Evolutionary conservation across 2,113 vertebrate genomes (phyloP).

Genomic region (Pyrgilauda ruficollis): DNA sequence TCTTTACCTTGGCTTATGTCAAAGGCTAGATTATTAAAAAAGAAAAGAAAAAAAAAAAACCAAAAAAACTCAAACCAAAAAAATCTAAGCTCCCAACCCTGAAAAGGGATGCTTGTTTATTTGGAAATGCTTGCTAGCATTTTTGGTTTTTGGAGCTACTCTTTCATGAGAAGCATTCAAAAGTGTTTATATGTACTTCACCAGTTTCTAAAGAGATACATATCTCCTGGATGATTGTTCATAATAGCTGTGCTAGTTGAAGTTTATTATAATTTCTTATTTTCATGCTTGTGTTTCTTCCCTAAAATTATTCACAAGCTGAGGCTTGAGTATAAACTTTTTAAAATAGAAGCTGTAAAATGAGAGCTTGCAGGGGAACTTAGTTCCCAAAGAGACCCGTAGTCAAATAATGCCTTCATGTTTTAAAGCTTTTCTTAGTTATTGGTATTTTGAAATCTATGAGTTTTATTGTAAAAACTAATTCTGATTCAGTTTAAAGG

Average conservation of each 20-base stretch:
- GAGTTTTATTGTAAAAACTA: neutral
- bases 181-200: neutral
- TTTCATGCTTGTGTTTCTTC: neutral
- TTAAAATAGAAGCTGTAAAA: neutral
- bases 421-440: neutral
- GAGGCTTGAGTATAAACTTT: neutral
- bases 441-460: neutral
- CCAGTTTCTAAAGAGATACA: neutral
- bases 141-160: neutral
- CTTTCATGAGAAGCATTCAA: neutral
- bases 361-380: neutral
- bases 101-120: neutral
- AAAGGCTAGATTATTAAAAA: neutral
- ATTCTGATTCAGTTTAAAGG: neutral
- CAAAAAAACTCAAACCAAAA: rapidly evolving
- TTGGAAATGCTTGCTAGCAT: neutral
- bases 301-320: neutral
- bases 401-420: neutral
- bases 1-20: neutral
- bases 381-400: neutral
- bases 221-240: neutral
- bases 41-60: neutral
- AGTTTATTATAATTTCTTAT: neutral
- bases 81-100: neutral
- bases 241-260: neutral